phyloP scores from a whole-genome alignment of 2,797 vertebrate genomes.

The Epinephelus coioides region DNA sequence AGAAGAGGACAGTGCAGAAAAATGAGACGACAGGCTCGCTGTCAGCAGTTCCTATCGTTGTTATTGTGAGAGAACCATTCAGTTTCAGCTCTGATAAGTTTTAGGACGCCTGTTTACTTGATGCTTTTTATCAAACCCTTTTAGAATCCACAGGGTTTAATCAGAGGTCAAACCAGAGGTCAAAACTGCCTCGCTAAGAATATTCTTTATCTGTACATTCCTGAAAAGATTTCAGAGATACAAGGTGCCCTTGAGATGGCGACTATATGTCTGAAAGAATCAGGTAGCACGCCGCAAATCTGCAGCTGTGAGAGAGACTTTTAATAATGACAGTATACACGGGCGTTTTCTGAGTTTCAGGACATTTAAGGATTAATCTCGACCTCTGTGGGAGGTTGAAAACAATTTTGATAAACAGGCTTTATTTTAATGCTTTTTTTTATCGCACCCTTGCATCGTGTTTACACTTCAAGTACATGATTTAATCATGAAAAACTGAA shows the following conservation, averaged over 20 bases:
- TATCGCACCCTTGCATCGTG: too few relatives aligned
- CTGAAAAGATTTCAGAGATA: neutral
- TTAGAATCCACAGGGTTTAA: neutral
- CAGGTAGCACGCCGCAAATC: neutral
- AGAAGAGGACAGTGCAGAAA: neutral
- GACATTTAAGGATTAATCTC: too few relatives aligned
- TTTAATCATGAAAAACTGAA: too few relatives aligned
- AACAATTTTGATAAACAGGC: too few relatives aligned
- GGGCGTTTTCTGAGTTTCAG: too few relatives aligned
- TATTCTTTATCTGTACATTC: neutral
- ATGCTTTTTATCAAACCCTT: neutral
- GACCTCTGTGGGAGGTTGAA: too few relatives aligned
- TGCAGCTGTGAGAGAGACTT: neutral
- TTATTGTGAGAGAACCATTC: neutral
- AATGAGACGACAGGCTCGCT: neutral
- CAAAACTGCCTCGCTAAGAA: neutral
- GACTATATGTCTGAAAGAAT: neutral
- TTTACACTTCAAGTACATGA: too few relatives aligned
- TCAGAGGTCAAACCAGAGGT: neutral
- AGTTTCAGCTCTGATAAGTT: neutral
- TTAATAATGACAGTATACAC: neutral
- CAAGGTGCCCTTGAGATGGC: neutral
- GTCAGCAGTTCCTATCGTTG: neutral
- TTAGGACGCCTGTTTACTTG: neutral
- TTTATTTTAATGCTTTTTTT: too few relatives aligned